Conservation (phyloP, 2,113 vertebrate genomes). For the Meleagris gallopavo region DNA sequence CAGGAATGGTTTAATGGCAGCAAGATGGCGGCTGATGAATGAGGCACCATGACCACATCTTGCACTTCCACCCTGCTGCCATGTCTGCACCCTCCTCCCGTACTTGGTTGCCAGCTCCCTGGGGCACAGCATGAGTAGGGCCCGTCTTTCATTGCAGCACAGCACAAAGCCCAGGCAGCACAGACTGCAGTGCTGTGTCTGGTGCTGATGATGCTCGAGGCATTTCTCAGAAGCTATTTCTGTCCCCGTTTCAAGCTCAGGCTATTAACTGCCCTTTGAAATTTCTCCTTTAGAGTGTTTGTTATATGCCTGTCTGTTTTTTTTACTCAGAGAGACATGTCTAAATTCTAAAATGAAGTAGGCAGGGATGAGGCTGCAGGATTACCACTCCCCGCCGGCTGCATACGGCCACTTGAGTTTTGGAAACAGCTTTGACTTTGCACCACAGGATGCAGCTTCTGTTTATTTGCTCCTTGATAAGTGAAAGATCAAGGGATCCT, state of each 20-base stretch:
- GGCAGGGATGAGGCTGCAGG: neutral
- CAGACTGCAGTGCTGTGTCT: neutral
- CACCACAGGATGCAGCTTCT: neutral
- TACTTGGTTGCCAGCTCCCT: neutral
- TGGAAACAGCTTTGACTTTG: neutral
- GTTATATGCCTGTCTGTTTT: neutral
- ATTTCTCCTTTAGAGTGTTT: neutral
- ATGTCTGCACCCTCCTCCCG: no score
- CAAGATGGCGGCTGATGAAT: neutral
- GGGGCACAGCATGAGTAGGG: neutral
- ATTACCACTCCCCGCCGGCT: neutral
- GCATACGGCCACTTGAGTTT: neutral
- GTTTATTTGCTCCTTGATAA: neutral
- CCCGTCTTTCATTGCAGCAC: neutral
- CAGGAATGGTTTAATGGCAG: neutral
- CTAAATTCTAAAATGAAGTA: neutral
- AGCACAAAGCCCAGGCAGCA: neutral
- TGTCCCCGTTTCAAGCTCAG: neutral
- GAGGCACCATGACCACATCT: neutral
- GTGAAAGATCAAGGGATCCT: neutral
- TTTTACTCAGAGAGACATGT: neutral
- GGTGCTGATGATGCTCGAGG: neutral
- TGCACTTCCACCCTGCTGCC: neutral
- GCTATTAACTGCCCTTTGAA: neutral
- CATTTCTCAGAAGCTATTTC: neutral